Evolutionary conservation across 2,797 vertebrate genomes (phyloP).

Genomic region (Myotis myotis): DNA sequence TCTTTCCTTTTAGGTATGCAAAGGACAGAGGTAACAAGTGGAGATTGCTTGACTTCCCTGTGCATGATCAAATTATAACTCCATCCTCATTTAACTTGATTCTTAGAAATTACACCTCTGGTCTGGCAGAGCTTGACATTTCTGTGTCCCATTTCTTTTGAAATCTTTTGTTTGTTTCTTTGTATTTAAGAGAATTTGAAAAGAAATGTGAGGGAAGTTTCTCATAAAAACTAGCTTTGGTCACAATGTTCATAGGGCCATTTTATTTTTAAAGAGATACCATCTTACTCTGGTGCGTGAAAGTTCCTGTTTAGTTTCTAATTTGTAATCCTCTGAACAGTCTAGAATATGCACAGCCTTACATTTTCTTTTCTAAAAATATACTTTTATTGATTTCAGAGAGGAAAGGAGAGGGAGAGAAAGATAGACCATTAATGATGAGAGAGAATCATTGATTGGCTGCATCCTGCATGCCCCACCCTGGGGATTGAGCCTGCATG

Average conservation of each 20-base stretch:
- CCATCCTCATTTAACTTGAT: background rate
- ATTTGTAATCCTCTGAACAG: background rate
- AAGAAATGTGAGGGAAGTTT: background rate
- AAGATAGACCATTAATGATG: too few relatives aligned
- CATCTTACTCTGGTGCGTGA: background rate
- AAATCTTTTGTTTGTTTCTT: background rate
- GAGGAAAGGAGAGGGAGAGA: too few relatives aligned
- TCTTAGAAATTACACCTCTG: background rate
- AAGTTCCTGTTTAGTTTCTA: background rate
- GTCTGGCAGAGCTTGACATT: background rate
- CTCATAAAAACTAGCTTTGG: background rate
- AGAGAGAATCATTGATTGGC: too few relatives aligned
- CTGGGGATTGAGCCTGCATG: too few relatives aligned
- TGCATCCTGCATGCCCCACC: too few relatives aligned
- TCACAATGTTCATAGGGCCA: background rate
- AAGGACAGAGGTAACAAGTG: too few relatives aligned
- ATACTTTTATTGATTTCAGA: too few relatives aligned
- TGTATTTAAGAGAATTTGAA: background rate
- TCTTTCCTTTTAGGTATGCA: background rate
- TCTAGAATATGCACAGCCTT: background rate
- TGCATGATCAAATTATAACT: background rate
- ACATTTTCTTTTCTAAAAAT: background rate
- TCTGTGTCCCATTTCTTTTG: background rate
- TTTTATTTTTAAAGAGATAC: background rate
- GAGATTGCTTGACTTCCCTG: background rate